phyloP scores from a whole-genome alignment of 1,140 invertebrate genomes.

The Monomorium pharaonis region DNA sequence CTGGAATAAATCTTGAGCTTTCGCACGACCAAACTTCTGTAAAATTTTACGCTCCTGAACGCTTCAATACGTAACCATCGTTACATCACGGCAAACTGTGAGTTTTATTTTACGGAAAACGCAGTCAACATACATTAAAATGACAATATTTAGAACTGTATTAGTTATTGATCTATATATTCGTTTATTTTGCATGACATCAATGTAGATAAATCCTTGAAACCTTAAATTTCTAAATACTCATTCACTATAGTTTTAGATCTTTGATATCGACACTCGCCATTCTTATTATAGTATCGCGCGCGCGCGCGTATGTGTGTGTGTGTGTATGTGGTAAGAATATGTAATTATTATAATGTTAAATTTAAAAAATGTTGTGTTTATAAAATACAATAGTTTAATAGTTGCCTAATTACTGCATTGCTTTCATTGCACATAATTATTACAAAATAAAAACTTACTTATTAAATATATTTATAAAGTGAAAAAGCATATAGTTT shows the following conservation, averaged over 20 bases:
- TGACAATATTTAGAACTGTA: background rate
- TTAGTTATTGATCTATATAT: background rate
- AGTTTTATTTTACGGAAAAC: background rate
- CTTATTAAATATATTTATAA: background rate
- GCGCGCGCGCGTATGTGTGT: no score
- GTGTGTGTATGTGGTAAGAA: no score
- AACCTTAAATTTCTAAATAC: background rate
- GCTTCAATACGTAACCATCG: background rate
- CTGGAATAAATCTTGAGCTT: background rate
- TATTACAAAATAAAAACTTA: background rate
- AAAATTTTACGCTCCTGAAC: constrained; percentile 1
- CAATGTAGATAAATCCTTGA: background rate
- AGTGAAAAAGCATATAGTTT: background rate
- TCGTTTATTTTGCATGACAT: background rate
- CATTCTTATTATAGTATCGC: no score
- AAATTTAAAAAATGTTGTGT: background rate
- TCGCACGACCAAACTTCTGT: background rate
- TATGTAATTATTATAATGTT: no score
- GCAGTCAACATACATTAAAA: background rate
- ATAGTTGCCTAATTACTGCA: background rate
- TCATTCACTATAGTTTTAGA: background rate
- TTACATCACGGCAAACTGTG: background rate
- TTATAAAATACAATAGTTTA: background rate
- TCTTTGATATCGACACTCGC: no score
- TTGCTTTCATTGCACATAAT: background rate